Conservation (phyloP, 2,797 vertebrate genomes). For the Hephaestus fuliginosus region DNA sequence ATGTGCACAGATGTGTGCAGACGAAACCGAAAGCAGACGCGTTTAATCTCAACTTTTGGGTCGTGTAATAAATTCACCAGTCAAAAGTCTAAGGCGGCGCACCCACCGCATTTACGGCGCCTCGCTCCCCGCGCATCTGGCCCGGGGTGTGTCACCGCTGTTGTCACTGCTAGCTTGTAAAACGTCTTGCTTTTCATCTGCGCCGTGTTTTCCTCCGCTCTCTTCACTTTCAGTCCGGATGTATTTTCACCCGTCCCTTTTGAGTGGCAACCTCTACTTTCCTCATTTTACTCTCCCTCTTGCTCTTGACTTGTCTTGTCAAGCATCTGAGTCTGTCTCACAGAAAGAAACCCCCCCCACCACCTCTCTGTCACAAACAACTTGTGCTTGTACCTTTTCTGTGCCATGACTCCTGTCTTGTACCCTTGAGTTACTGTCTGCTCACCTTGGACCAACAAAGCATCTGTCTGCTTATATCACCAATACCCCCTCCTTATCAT, state of each 20-base stretch:
- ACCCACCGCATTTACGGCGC: neutral
- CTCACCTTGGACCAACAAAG: conserved; percentile 22
- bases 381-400: conserved; percentile 21
- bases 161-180: conserved; percentile 40
- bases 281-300: conserved; percentile 34
- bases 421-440: conserved; percentile 43
- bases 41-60: conserved; percentile 25
- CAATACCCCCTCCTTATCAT: neutral
- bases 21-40: neutral
- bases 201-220: conserved; percentile 32
- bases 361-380: conserved; percentile 31
- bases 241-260: conserved; percentile 51
- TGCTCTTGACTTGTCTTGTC: conserved; percentile 57
- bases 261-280: conserved; percentile 67
- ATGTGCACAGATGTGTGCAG: neutral
- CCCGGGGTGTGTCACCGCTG: conserved; percentile 32
- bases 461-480: conserved; percentile 21
- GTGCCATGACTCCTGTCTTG: conserved; percentile 44
- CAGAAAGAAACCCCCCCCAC: neutral
- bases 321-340: conserved; percentile 32
- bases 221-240: conserved; percentile 40
- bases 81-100: conserved; percentile 7
- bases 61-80: conserved; percentile 37
- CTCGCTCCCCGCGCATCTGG: conserved; percentile 3
- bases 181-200: conserved; percentile 46